Evolutionary conservation across 1,140 invertebrate genomes (phyloP), one percentile per base, ranked within the genome.

Genomic region (Drosophila malerkotliana): DNA sequence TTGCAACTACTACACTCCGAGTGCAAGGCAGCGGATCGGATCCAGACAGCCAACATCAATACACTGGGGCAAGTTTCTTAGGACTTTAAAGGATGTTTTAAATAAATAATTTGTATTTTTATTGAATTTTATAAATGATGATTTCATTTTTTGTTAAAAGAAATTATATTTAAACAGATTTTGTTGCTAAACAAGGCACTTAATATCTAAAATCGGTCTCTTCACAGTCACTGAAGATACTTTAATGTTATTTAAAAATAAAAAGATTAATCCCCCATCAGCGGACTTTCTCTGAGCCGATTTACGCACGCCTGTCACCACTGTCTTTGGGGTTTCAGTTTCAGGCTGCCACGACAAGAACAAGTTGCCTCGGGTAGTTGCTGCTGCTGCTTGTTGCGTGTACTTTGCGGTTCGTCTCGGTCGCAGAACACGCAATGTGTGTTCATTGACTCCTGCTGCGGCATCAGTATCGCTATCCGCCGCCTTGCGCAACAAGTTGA

Each of bases 351-450:
- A 37, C 44, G 53, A 61, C 34, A 39, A 84, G 82, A 85, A 85
- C 81, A 67, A 85, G 81, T 85, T 85, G 62, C 44, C 44, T 37
- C 34, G 24, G 21, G 53, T 63, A 37, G 74, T 58, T 72, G 41
- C 34, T 37, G 55, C 32, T 21, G 57, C 8, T 8, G 52, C 41
- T 64, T 39, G 72, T 58, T 77, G 74, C 73, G 73, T 71, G 74
- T 64, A 74, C 61, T 57, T 62, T 84, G 80, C 63, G 79, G 80
- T 82, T 68, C 68, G 45, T 62, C 49, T 55, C 41, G 57, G 34
- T 48, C 63, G 67, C 71, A 79, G 76, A 88, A 79, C 83, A 88
- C 83, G 83, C 83, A 89, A 89, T 67, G 76, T 88, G 84, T 88
- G 83, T 83, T 83, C 83, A 88, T 88, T 88, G 83, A 88, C 84